Base-by-base conservation (phyloP, 2,888 invertebrate species). In the Agapetus fuscipes region DNA sequence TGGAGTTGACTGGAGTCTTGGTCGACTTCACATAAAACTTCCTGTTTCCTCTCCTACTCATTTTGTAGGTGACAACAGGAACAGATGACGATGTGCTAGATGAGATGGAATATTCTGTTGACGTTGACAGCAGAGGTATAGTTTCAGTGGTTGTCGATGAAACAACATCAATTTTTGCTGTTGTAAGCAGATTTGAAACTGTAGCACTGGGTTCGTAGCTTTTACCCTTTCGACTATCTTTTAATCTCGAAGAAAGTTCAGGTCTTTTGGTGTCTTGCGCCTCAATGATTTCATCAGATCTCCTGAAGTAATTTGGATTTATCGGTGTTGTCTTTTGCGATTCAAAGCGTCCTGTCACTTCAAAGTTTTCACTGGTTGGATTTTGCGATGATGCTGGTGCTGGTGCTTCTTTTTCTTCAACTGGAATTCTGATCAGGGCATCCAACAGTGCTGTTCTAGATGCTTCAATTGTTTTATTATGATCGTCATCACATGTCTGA, bases 401-500 rank as follows among this genome's bases (percentile, higher is more conserved):
- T 0, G 52, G 53, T 13, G 59, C 58, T 27, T 59, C 54, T 28
- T 56, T 69, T 37, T 69, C 67, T 50, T 67, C 65, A 20, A 74
- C 72, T 0, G 76, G 74, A 49, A 80, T 75, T 33, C 75, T 76
- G 54, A 83, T 72, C 7, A 84, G 55, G 3, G 83, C 83, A 52
- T 80, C 77, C 4, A 84, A 58, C 32, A 83, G 58, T 17, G 79
- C 76, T 48, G 75, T 75, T 50, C 81, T 76, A 3, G 83, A 80
- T 39, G 78, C 75, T 51, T 83, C 81, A 46, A 78, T 71, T 0
- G 81, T 82, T 37, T 76, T 76, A 51, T 80, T 81, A 52, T 77
- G 78, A 52, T 78, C 76, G 34, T 79, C 78, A 50, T 79, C 81
- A 54, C 85, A 86, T 40, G 84, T 84, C 52, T 82, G 85, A 13